Evolutionary conservation across 2,797 vertebrate species (phyloP).

Genomic region (Lateolabrax maculatus): DNA sequence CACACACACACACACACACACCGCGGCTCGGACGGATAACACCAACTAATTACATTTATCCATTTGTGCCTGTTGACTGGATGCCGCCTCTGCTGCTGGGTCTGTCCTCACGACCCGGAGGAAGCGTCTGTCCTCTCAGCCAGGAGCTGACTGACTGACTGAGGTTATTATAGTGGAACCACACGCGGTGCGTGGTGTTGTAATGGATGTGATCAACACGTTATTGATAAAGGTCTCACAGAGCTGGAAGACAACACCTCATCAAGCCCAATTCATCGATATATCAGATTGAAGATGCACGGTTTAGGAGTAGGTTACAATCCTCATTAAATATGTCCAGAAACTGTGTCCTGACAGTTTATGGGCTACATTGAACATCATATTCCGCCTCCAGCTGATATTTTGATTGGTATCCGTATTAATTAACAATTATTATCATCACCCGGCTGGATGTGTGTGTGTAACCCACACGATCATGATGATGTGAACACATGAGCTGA

Average conservation of each 20-base stretch:
- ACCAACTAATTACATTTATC: constrained; percentile 59
- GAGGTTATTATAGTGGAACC: background rate
- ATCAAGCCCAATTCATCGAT: background rate
- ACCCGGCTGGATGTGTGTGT: background rate
- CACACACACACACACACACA: constrained; percentile 20
- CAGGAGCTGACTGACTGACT: constrained; percentile 10
- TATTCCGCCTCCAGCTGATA: background rate
- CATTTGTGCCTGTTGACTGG: constrained; percentile 36
- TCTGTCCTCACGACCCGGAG: constrained; percentile 58
- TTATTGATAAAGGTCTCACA: constrained; percentile 1
- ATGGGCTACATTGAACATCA: no score
- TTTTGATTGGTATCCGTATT: background rate
- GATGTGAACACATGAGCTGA: constrained; percentile 10
- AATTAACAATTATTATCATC: background rate
- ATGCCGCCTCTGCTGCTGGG: constrained; percentile 27
- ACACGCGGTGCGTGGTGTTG: background rate
- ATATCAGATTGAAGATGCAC: background rate
- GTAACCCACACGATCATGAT: background rate
- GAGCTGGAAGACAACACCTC: background rate
- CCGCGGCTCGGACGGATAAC: constrained; percentile 22
- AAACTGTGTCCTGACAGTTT: background rate
- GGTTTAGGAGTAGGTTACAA: background rate
- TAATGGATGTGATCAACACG: constrained; percentile 49
- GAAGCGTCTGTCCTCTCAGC: no score
- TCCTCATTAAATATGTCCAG: background rate